phyloP scores from a whole-genome alignment of 2,888 invertebrate species.

The Ariolimax columbianus region DNA sequence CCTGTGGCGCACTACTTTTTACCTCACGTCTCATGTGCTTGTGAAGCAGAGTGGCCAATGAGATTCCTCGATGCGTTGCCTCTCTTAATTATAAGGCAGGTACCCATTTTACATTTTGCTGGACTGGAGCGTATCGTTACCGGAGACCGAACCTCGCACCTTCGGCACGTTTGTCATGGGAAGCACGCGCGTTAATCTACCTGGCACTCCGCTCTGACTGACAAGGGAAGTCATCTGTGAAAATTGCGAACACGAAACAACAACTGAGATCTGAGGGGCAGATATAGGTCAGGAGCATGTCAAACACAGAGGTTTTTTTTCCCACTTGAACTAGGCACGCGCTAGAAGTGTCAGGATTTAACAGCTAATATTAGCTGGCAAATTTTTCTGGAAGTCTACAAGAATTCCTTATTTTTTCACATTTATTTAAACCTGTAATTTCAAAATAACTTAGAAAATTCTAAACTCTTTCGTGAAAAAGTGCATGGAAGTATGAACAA shows the following conservation, averaged over 20 bases:
- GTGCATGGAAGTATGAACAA: too few relatives aligned
- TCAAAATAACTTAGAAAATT: not conserved
- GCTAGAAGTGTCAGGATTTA: not conserved
- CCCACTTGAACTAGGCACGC: not conserved
- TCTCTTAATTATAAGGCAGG: too few relatives aligned
- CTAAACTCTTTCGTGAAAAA: not conserved
- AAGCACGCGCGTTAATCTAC: too few relatives aligned
- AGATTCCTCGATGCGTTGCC: too few relatives aligned
- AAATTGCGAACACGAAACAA: constrained; percentile 22
- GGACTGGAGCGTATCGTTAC: too few relatives aligned
- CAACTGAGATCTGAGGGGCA: constrained; percentile 28
- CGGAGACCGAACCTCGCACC: too few relatives aligned
- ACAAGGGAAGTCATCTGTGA: constrained; percentile 13
- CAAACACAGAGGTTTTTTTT: not conserved
- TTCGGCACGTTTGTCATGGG: too few relatives aligned
- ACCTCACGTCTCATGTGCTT: too few relatives aligned
- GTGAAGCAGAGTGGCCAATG: too few relatives aligned
- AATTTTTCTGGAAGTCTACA: not conserved
- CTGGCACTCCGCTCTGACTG: too few relatives aligned
- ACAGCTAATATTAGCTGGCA: not conserved
- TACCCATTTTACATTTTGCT: too few relatives aligned
- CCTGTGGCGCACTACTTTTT: too few relatives aligned
- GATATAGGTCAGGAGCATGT: constrained; percentile 7
- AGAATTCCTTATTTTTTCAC: not conserved
- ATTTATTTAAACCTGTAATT: not conserved